A percentile compares a stretch with the other conserved stretches of the same genome.
Conservation (phyloP, 2,888 invertebrate species). For the Eumerus sabulonum region DNA sequence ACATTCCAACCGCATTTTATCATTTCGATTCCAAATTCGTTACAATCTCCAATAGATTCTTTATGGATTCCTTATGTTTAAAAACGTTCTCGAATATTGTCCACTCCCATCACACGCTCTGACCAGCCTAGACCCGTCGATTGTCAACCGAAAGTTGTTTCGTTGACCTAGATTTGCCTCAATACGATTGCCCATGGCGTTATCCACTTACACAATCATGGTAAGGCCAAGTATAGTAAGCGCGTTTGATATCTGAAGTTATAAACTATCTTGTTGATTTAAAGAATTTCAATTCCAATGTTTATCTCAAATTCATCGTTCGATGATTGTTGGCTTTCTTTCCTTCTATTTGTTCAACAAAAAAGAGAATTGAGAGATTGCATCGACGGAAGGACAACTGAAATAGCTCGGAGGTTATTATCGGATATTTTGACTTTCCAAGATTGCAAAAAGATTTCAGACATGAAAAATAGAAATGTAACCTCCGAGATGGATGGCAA, state of each 20-base stretch:
- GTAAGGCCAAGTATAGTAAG: not conserved
- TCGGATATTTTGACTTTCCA: too few relatives aligned
- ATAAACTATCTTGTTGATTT: conserved; percentile 14
- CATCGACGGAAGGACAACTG: too few relatives aligned
- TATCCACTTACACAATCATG: not conserved
- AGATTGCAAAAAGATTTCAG: too few relatives aligned
- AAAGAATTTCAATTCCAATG: conserved; percentile 12
- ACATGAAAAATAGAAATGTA: too few relatives aligned
- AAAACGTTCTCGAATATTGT: not conserved
- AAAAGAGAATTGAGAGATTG: too few relatives aligned
- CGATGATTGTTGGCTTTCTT: too few relatives aligned
- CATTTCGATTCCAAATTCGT: not conserved
- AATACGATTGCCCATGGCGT: not conserved
- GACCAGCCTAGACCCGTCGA: not conserved
- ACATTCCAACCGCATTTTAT: not conserved
- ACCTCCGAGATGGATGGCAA: too few relatives aligned
- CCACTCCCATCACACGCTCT: not conserved
- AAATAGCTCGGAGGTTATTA: too few relatives aligned
- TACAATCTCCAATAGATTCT: not conserved
- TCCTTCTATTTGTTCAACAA: too few relatives aligned
- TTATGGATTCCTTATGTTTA: too few relatives aligned
- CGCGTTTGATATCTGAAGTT: not conserved
- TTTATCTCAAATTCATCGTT: not conserved
- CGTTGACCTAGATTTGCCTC: conserved; percentile 4
- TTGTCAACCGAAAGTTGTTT: not conserved